Evolutionary conservation across 1,140 invertebrate species (phyloP), one percentile per base, ranked within the genome.

Genomic region (Pygmarrhopalites habei): DNA sequence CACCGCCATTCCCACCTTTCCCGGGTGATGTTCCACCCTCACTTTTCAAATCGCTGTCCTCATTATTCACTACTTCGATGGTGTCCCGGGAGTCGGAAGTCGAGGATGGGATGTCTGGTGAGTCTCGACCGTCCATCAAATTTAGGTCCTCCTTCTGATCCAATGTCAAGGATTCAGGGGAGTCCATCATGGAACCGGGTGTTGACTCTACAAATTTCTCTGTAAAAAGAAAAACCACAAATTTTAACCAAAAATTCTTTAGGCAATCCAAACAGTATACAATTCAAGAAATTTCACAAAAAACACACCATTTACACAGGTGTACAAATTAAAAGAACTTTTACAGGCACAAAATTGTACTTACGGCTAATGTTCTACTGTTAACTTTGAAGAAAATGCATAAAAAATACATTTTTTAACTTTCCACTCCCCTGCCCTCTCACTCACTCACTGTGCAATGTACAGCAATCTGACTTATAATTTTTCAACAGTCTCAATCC

Each of bases 61-160:
- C 69, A 58, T 62, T 63, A 57, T 65, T 35, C 19, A 66, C 68
- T 28, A 64, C 65, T 46, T 64, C 71, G 46, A 69, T 72, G 1
- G 68, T 66, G 39, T 68, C 68, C 53, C 62, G 67, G 39, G 67
- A 67, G 61, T 67, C 72, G 52, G 65, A 66, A 23, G 72, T 72
- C 5, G 72, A 71, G 39, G 71, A 72, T 28, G 69, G 66, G 26
- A 68, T 58, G 56, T 73, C 72, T 15, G 65, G 67, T 2, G 71
- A 77, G 62, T 79, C 77, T 51, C 78, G 76, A 35, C 74, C 73
- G 46, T 77, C 75, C n/a, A 63, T 49, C 25, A 67, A 55, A n/a
- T 28, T 62, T 61, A 67, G 58, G 25, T 72, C 72, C 47, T 77
- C 72, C 49, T 77, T 76, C 43, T 44, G 30, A 23, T 68, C 66